phyloP scores from a whole-genome alignment of 1,140 invertebrate genomes.

The Drosophila willistoni region DNA sequence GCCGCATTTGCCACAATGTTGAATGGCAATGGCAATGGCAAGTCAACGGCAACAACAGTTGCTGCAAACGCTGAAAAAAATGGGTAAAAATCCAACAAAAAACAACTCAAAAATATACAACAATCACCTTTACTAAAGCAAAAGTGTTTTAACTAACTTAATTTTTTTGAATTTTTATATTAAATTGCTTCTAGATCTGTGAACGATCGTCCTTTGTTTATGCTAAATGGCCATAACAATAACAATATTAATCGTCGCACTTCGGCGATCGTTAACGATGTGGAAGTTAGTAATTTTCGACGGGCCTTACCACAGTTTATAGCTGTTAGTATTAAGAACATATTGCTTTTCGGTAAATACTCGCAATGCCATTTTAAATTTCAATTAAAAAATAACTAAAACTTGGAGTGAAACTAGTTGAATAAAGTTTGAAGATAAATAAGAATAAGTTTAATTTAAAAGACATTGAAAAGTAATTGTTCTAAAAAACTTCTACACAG shows the following conservation, averaged over 20 bases:
- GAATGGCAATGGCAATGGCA: constrained; percentile 50
- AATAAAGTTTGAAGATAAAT: background rate
- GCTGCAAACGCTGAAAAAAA: constrained; percentile 64
- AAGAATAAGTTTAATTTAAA: too few species aligned
- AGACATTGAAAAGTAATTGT: too few species aligned
- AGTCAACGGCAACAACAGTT: constrained; percentile 25
- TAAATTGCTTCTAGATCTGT: constrained; percentile 50
- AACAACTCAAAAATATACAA: too few species aligned
- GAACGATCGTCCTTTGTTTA: constrained; percentile 80
- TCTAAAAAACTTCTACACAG: too few species aligned
- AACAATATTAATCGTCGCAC: constrained; percentile 51
- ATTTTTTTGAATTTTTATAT: constrained; percentile 32
- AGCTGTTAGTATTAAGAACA: constrained; percentile 87
- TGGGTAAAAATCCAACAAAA: constrained; percentile 53
- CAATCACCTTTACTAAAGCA: background rate
- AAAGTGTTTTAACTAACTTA: background rate
- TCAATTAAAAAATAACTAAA: constrained; percentile 8
- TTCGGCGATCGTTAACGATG: constrained; percentile 49
- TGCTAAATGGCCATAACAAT: constrained; percentile 64
- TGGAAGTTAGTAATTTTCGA: constrained; percentile 83
- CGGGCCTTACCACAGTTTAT: constrained; percentile 85
- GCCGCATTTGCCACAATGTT: constrained; percentile 53
- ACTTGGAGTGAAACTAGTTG: constrained; percentile 36
- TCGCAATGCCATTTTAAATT: background rate
- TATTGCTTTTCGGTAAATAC: constrained; percentile 85